Conservation (phyloP, 2,113 vertebrate genomes). For the Aegypius monachus region DNA sequence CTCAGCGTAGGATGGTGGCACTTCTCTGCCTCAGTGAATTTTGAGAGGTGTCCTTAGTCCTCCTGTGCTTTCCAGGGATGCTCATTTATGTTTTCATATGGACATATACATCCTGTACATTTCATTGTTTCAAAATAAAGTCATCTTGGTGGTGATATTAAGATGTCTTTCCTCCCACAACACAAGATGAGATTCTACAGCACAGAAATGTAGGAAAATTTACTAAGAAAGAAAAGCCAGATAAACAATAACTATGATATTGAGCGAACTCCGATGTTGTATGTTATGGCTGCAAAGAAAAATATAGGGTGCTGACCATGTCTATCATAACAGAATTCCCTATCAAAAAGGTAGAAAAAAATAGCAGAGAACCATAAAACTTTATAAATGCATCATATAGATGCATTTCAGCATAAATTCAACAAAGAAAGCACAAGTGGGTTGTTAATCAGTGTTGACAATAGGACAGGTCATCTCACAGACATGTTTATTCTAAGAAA, state of each 20-base stretch:
- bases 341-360: not conserved
- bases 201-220: not conserved
- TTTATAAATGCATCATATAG: not conserved
- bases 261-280: not conserved
- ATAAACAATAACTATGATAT: not conserved
- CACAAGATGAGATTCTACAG: not conserved
- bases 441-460: not conserved
- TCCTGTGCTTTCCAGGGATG: not conserved
- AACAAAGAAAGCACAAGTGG: not conserved
- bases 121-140: not conserved
- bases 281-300: not conserved
- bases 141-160: not conserved
- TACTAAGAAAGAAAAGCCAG: not conserved
- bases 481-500: not conserved
- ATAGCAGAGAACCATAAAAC: not conserved
- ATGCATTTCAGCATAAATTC: not conserved
- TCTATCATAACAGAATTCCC: not conserved
- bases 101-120: not conserved
- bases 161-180: not conserved
- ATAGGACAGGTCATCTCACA: not conserved
- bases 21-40: not conserved
- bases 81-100: not conserved
- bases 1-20: not conserved
- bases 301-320: fast-evolving
- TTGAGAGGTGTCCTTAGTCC: not conserved